phyloP scores from a whole-genome alignment of 2,888 invertebrate genomes.

The Amphipyra berbera region DNA sequence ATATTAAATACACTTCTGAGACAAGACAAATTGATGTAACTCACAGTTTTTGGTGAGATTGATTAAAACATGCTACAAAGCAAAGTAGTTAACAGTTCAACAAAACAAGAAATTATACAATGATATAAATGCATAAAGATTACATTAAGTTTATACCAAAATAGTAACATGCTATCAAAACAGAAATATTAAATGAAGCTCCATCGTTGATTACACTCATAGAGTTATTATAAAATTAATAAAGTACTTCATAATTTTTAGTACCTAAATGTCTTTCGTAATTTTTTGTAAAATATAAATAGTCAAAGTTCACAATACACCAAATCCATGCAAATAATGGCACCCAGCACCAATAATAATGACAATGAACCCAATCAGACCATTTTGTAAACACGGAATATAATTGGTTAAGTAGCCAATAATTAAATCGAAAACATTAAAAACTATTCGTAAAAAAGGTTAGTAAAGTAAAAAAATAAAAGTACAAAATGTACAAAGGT shows the following conservation, averaged over 20 bases:
- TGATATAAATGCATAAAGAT: slow-evolving; percentile 10
- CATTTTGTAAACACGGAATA: background rate
- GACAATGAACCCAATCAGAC: slow-evolving; percentile 9
- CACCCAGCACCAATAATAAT: slow-evolving; percentile 42
- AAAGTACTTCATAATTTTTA: background rate
- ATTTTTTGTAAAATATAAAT: background rate
- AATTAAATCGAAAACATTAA: background rate
- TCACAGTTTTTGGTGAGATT: slow-evolving; percentile 57
- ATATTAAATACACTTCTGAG: background rate
- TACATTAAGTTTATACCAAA: background rate
- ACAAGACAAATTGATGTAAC: slow-evolving; percentile 18
- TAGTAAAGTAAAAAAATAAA: background rate
- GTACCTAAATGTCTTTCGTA: background rate
- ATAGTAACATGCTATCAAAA: slow-evolving; percentile 26
- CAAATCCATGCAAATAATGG: slow-evolving; percentile 46
- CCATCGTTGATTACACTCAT: background rate
- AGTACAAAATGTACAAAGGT: slow-evolving; percentile 1
- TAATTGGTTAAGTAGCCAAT: background rate
- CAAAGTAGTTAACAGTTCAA: slow-evolving; percentile 3
- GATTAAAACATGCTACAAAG: slow-evolving; percentile 46
- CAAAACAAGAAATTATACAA: slow-evolving; percentile 9
- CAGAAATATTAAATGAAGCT: slow-evolving; percentile 7
- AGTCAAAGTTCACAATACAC: slow-evolving; percentile 9
- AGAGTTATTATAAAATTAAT: background rate
- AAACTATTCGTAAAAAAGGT: background rate